Base-by-base conservation (phyloP, 2,888 invertebrate genomes). In the Agonopterix heracliana region DNA sequence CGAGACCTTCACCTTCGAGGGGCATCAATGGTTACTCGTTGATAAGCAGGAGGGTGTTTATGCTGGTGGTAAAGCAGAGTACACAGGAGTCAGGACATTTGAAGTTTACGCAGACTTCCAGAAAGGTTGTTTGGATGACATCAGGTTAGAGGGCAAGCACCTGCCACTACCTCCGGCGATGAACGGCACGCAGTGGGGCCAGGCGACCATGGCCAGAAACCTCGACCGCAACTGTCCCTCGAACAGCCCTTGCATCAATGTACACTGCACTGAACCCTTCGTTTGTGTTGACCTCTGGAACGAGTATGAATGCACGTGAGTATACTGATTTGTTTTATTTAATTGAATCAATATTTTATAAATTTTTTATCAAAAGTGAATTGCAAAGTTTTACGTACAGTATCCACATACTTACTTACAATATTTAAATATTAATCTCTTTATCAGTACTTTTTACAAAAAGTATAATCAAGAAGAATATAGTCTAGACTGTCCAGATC, bases 281-380 rank as follows among this genome's bases (percentile, higher is more conserved):
- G 96, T 96, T 70, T 98, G 98, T 84, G 95, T 96, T 57, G 98
- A 97, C 85, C 92, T 98, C 10, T 99, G 99, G 98, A 98, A 98
- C 81, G 96, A 96, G 83, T 97, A 97, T 72, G 98, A 98, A 80
- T 99, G 99, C 96, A 97, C 98, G 96, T 99, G 89, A 94, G 96
- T 94, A 75, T 63, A 26, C 26, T 5, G 26, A 26, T 26, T 26
- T 26, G 26, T 5, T 26, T 26, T 26, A 1, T 26, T 26, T 26
- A 26, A 26, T 5, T 5, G 26, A 26, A 3, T 47, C 42, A 12
- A 9, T 47, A 41, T 43, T 38, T 53, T 47, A 43, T 34, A 7
- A 41, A 35, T 40, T 38, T 45, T 26, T 34, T 36, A 9, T 17
- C 14, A 5, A 26, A 26, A 26, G 2, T 26, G 7, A 26, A 26